Base-by-base conservation (phyloP, 2,113 vertebrate species). In the Amazona vittata region DNA sequence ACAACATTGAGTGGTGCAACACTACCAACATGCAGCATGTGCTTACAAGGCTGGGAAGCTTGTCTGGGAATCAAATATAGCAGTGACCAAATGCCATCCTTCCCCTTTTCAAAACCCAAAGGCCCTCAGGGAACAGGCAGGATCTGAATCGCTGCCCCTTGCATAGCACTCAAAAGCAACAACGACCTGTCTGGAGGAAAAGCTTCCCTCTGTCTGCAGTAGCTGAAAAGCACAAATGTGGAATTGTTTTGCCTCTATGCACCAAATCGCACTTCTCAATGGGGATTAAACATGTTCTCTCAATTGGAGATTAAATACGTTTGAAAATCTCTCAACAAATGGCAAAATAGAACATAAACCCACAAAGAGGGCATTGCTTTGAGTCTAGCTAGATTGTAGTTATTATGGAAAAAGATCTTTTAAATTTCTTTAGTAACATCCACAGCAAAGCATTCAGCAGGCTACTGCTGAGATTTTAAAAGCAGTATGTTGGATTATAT, bases 371-470 rank as follows among this genome's bases (percentile, higher is more conserved):
- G 49, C 79, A 92, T 71, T 95, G 53, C 78, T 94, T 87, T 74
- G 85, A 93, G 68, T 82, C 85, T 77, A 86, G 49, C 53, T 91
- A 90, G 87, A 95, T 89, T 94, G 93, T 43, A 93, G 93, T 93
- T 95, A 89, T 95, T 95, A 94, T 63, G 28, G 65, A 92, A 86
- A 92, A 96, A 92, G 25, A 47, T 87, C 85, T 80, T 94, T 96
- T 91, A 91, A 28, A 71, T 97, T 96, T 96, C 93, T 92, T 89
- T 74, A 76, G 65, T 84, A 96, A 90, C 83, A 91, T 96, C 77
- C 69, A 83, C 65, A 39, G 83, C 26, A 94, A 96, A 92, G 76
- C 73, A 62, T 92, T 96, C 86, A 93, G 75, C 68, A 84, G 77
- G 41, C 46, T 93, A 82, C 89, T 83, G 86, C 53, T 94, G 86